phyloP scores from a whole-genome alignment of 2,113 vertebrate species.

The Tupaia tana region DNA sequence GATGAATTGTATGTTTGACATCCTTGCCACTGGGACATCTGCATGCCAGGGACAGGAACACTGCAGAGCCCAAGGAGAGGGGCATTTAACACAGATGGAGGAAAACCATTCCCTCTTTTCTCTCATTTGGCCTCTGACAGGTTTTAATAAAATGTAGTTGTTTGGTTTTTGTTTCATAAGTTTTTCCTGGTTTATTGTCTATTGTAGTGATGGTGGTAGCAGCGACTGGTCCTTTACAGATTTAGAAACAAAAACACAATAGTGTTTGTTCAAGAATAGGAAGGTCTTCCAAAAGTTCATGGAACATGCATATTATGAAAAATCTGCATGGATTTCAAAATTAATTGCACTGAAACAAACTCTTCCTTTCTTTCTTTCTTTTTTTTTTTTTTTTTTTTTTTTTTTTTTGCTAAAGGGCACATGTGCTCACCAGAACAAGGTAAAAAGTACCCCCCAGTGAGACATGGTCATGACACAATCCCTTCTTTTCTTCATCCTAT shows the following conservation, averaged over 20 bases:
- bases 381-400: too few relatives aligned
- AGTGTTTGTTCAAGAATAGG: not conserved
- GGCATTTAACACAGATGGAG: not conserved
- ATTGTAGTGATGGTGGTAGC: not conserved
- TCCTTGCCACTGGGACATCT: not conserved
- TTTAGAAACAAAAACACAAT: not conserved
- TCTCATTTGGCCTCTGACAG: not conserved
- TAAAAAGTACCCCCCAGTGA: too few relatives aligned
- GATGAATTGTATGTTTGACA: not conserved
- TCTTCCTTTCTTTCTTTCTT: too few relatives aligned
- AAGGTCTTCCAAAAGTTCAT: too few relatives aligned
- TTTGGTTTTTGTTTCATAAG: not conserved
- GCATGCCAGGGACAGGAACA: not conserved
- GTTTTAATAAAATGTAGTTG: constrained; percentile 32
- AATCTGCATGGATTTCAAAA: too few relatives aligned
- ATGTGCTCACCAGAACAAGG: too few relatives aligned
- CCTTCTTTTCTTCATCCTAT: too few relatives aligned
- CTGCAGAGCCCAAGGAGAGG: not conserved
- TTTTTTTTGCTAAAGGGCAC: too few relatives aligned
- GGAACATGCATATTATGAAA: too few relatives aligned
- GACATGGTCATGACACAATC: too few relatives aligned
- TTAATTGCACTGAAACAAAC: too few relatives aligned
- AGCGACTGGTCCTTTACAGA: not conserved
- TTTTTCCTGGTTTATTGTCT: constrained; percentile 28
- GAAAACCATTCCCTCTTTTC: not conserved